Base-by-base conservation (phyloP, 2,113 vertebrate species). In the Saccopteryx leptura region DNA sequence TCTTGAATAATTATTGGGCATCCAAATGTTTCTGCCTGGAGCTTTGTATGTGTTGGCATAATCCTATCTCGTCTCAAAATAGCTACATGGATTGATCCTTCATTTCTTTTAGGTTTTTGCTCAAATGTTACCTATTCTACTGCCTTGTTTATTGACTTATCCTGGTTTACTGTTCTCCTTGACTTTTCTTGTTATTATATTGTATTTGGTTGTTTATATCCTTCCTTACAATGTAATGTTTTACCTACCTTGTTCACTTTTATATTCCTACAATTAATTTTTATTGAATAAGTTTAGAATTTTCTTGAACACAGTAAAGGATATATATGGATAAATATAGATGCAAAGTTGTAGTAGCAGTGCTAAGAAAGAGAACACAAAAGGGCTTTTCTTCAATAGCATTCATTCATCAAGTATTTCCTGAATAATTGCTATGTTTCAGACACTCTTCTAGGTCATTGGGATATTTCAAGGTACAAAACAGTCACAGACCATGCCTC, bases 191-290 rank as follows among this genome's bases (percentile, higher is more conserved):
- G 21, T 52, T 28, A 23, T 39, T 75, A 54, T 19, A 21, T 54
- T 66, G 15, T 56, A 23, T 90, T 92, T 92, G 2, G 52, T 91
- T 88, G 13, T 4, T 39, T 17, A 58, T 7, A 72, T 81, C 21
- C 52, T 92, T 78, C 21, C 1, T n/a, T 48, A 66, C 4, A n/a
- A 14, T 60, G 15, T 11, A 91, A 63, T 79, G 11, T 48, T 71
- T 71, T 78, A n/a, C 90, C 56, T 88, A 48, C 12, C 69, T 76
- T 65, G 4, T 68, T 92, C 58, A 69, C 33, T 54, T 96, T 80
- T 54, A n/a, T 87, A 79, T 72, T 66, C 26, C 46, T 3, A 50
- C 5, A 28, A 23, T 48, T 60, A 75, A 65, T 58, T 39, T 90
- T 89, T 23, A 15, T 28, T 31, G 28, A 65, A 71, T 85, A 19